phyloP scores from a whole-genome alignment of 2,113 vertebrate species.

The Rhinolophus ferrumequinum region DNA sequence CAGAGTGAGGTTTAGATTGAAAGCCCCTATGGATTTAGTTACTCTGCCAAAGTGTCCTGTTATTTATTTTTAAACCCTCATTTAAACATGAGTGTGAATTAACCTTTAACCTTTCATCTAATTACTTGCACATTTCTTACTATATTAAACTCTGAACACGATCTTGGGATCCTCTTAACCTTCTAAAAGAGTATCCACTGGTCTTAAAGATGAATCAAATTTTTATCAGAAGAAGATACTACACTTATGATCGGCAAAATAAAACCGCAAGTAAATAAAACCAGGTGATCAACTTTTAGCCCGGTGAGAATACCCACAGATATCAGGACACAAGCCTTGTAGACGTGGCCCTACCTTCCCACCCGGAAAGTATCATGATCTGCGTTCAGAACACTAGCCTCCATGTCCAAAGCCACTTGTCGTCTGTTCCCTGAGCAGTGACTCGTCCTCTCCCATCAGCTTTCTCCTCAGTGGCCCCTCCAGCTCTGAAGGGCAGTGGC shows the following conservation, averaged over 20 bases:
- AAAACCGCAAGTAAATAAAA: background rate
- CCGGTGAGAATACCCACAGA: background rate
- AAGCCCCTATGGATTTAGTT: background rate
- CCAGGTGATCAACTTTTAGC: background rate
- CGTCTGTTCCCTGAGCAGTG: background rate
- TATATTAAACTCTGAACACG: background rate
- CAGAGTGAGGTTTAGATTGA: background rate
- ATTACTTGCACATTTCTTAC: background rate
- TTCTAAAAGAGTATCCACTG: background rate
- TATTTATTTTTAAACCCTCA: background rate
- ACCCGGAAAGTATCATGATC: background rate
- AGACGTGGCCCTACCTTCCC: background rate
- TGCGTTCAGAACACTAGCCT: background rate
- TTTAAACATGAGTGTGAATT: background rate
- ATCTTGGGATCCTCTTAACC: background rate
- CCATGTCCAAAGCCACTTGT: fast-evolving
- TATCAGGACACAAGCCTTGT: background rate
- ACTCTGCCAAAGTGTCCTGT: background rate
- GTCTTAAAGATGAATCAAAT: background rate
- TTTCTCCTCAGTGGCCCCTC: background rate
- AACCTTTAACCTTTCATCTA: background rate
- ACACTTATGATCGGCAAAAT: background rate
- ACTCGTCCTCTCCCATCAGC: background rate
- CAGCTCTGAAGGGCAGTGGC: background rate
- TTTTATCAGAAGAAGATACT: background rate